Evolutionary conservation across 2,888 invertebrate genomes (phyloP).

Genomic region (Drosophila testacea): DNA sequence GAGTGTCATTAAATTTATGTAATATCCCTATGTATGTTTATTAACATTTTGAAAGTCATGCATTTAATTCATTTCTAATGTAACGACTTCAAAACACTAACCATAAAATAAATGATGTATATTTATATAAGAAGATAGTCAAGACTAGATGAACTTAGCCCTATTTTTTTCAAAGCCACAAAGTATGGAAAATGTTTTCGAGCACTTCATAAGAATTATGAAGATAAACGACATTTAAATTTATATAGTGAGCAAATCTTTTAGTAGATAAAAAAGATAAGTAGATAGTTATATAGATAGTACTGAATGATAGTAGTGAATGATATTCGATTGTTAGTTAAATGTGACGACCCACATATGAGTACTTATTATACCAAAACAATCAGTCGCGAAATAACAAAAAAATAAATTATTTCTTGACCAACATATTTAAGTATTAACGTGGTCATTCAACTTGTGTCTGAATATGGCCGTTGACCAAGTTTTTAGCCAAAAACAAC

Average conservation of each 20-base stretch:
- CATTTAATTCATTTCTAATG: constrained; percentile 14
- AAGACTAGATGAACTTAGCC: neutral
- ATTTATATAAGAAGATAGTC: neutral
- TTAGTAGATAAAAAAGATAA: neutral
- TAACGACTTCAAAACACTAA: constrained; percentile 20
- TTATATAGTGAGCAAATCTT: neutral
- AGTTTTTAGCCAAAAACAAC: constrained; percentile 42
- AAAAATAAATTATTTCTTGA: constrained; percentile 11
- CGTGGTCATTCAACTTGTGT: constrained; percentile 71
- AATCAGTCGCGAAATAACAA: constrained; percentile 30
- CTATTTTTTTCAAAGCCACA: neutral
- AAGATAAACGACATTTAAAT: constrained; percentile 11
- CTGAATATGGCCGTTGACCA: constrained; percentile 45
- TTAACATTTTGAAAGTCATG: constrained; percentile 32
- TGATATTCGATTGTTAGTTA: constrained; percentile 3
- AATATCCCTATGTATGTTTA: constrained; percentile 7
- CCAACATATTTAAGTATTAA: constrained; percentile 22
- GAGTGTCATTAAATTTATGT: constrained; percentile 4
- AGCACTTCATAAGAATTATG: neutral
- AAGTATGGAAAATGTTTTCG: neutral
- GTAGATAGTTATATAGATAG: neutral
- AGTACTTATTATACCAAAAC: constrained; percentile 11
- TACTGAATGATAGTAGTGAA: neutral
- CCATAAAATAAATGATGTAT: constrained; percentile 4
- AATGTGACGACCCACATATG: constrained; percentile 27